Evolutionary conservation across 2,797 vertebrate genomes (phyloP).

Genomic region (Eulemur albifrons): DNA sequence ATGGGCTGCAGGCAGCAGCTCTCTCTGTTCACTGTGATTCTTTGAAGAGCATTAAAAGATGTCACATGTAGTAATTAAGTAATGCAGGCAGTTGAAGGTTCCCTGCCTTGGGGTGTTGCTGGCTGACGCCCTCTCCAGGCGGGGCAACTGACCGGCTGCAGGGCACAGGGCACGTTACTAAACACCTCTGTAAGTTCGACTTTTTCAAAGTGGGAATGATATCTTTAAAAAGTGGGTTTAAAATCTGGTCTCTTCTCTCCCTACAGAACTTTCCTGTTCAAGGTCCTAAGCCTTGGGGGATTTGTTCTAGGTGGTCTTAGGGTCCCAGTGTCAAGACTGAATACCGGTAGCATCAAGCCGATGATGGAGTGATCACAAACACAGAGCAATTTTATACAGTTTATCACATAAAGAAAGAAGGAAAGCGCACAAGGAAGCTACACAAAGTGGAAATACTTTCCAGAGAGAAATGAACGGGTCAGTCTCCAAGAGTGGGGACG

Average conservation of each 20-base stretch:
- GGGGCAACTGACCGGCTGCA: background rate
- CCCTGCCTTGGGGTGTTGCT: background rate
- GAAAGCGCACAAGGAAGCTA: too few species aligned
- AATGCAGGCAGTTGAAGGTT: background rate
- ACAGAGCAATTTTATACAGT: too few species aligned
- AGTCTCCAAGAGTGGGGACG: too few species aligned
- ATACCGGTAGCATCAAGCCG: too few species aligned
- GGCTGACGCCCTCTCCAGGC: background rate
- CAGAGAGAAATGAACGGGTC: rapidly evolving
- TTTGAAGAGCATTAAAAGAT: background rate
- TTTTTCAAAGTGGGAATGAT: background rate
- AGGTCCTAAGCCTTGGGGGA: background rate
- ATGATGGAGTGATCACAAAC: too few species aligned
- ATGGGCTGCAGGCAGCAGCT: background rate
- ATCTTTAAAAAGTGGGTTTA: background rate
- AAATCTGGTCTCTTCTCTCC: background rate
- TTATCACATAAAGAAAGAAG: too few species aligned
- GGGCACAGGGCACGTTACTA: background rate
- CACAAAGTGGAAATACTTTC: too few species aligned
- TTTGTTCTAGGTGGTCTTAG: background rate
- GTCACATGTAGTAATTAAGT: background rate
- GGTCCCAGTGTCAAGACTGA: too few species aligned
- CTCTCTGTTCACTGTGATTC: background rate
- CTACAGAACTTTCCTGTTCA: background rate
- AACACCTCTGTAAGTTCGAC: background rate